A percentile compares a stretch with the other conserved stretches of the same genome.
Conservation (phyloP, 1,140 invertebrate genomes). For the Drosophila sproati region DNA sequence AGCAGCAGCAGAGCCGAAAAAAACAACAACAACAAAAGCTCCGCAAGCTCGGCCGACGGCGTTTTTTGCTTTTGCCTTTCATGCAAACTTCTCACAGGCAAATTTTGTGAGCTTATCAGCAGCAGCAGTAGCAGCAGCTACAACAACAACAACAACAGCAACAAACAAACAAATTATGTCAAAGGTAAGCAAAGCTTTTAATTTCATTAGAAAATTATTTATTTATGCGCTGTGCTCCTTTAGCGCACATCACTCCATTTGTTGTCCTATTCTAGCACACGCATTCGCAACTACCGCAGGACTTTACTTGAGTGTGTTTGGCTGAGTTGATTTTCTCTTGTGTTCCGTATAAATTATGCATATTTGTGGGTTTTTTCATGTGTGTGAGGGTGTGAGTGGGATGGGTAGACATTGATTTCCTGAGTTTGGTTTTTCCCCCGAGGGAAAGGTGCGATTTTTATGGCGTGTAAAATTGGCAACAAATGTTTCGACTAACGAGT, state of each 20-base stretch:
- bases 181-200: constrained; percentile 71
- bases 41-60: constrained; percentile 49
- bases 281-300: background rate
- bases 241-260: background rate
- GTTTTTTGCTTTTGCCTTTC: constrained; percentile 32
- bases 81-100: constrained; percentile 20
- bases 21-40: constrained; percentile 37
- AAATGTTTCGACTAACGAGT: constrained; percentile 3
- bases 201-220: constrained; percentile 78
- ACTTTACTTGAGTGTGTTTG: constrained; percentile 15
- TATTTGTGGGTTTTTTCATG: constrained; percentile 51
- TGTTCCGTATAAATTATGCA: constrained; percentile 75
- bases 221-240: constrained; percentile 50
- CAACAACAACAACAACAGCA: background rate
- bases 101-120: constrained; percentile 42
- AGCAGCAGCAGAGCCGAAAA: constrained; percentile 17
- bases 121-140: constrained; percentile 11
- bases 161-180: constrained; percentile 54
- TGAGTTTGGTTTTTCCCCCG: constrained; percentile 6
- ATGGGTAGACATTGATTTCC: constrained; percentile 63
- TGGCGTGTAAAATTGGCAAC: constrained; percentile 74
- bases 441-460: constrained; percentile 56
- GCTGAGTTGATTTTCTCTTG: constrained; percentile 55
- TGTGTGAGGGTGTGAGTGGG: constrained; percentile 16
- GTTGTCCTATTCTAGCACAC: background rate